Evolutionary conservation across 2,113 vertebrate species (phyloP).

Genomic region (Phylloscopus whistleri): DNA sequence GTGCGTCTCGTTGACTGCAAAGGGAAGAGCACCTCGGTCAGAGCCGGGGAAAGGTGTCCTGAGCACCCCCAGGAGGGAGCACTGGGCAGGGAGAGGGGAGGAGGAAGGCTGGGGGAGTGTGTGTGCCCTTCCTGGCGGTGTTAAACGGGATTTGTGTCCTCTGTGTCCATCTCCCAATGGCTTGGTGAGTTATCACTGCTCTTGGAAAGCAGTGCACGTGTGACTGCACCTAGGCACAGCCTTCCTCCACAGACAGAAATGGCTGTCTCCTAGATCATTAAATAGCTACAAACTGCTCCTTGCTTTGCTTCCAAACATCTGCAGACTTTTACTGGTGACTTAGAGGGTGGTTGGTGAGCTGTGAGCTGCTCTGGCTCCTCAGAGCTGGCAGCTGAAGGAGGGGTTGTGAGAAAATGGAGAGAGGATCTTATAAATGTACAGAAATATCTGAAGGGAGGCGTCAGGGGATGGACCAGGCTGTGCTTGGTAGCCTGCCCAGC

Average conservation of each 20-base stretch:
- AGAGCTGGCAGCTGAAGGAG: neutral
- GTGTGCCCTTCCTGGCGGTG: neutral
- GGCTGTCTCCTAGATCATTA: neutral
- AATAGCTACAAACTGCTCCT: neutral
- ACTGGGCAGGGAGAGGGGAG: neutral
- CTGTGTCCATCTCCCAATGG: neutral
- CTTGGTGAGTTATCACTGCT: neutral
- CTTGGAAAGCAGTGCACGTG: neutral
- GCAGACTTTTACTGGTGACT: neutral
- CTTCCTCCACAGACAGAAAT: too few relatives aligned
- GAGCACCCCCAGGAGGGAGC: neutral
- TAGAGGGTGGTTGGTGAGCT: neutral
- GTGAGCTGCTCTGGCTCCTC: neutral
- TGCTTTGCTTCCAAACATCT: neutral
- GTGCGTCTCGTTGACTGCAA: constrained; percentile 87
- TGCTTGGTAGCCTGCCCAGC: neutral
- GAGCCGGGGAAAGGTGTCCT: rapidly evolving
- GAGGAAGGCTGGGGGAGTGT: neutral
- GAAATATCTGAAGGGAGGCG: neutral
- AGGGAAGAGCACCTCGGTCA: constrained; percentile 11
- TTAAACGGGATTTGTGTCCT: neutral
- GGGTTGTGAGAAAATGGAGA: neutral
- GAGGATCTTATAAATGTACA: neutral
- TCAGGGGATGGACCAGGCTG: neutral
- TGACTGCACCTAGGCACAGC: neutral